These are phyloP conservation scores for Agriopis leucophaearia DNA, from an alignment of 2,888 invertebrate genomes.

Conservation along the genomic window DNA sequence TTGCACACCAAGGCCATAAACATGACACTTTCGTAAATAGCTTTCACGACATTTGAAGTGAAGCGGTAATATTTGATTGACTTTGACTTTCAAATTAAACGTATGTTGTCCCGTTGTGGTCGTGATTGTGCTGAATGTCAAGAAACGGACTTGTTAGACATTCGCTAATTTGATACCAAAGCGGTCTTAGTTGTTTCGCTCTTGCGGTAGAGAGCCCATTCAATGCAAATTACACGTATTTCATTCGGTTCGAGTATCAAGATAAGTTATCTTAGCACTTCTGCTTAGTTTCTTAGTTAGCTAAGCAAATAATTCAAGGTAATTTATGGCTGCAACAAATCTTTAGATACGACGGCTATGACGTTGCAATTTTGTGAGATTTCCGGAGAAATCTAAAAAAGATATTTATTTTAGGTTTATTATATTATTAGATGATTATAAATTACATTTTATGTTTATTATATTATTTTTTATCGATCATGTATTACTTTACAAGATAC, in stretches of 20 bases:
- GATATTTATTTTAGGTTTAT: neutral
- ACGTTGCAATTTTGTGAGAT: slow-evolving; percentile 8
- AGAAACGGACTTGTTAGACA: slow-evolving; percentile 22
- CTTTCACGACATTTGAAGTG: slow-evolving; percentile 29
- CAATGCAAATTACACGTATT: slow-evolving; percentile 34
- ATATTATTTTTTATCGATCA: too few species aligned
- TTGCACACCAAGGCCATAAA: slow-evolving; percentile 5
- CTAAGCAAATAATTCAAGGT: slow-evolving; percentile 7
- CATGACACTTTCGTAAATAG: slow-evolving; percentile 16
- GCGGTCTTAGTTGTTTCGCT: slow-evolving; percentile 5
- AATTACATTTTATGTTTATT: too few species aligned
- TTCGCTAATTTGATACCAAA: slow-evolving; percentile 28
- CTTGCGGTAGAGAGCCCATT: slow-evolving; percentile 29
- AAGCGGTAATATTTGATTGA: slow-evolving; percentile 19
- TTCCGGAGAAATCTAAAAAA: slow-evolving; percentile 18
- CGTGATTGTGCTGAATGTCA: slow-evolving; percentile 40
- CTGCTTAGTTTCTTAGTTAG: slow-evolving; percentile 6
- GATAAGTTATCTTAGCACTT: slow-evolving; percentile 3
- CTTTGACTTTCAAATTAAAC: slow-evolving; percentile 44
- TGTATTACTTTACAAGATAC: too few species aligned
- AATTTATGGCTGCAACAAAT: slow-evolving; percentile 21
- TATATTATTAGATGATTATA: slow-evolving; percentile 3
- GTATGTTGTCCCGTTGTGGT: slow-evolving; percentile 30
- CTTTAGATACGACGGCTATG: neutral
- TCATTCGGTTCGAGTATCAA: slow-evolving; percentile 5